Evolutionary conservation across 2,888 invertebrate species (phyloP), one percentile per base, ranked within the genome.

Genomic region (Drosophila borealis): DNA sequence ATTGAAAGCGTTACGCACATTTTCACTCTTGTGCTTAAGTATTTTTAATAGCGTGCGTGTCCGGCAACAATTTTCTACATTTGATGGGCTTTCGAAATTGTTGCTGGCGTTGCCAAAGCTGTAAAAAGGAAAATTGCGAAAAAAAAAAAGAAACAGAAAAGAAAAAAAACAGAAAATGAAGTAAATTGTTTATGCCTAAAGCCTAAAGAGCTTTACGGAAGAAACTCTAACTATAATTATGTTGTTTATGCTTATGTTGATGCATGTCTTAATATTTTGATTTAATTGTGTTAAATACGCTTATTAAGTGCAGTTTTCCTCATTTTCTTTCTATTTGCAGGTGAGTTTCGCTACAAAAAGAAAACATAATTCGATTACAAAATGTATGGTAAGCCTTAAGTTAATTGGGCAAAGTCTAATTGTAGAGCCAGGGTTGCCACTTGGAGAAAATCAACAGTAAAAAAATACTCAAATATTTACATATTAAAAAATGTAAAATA

Each of bases 31-130:
- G 57, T 34, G 41, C 62, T 60, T 46, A 57, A 41, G 44, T 74
- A 70, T 86, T 74, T 77, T 71, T 17, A 17, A 67, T 83, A 39
- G 64, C 46, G 68, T 80, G 87, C 88, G 87, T 82, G 81, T 78
- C 71, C 67, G 69, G 74, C 80, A 54, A 44, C 78, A 80, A 68
- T 87, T 87, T 78, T 73, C 74, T 53, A 63, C 55, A 75, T 70
- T 79, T 79, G 64, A 67, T 74, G 66, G 70, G 44, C 46, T 82
- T 87, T 81, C 64, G 72, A 81, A 87, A 82, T 75, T 67, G 65
- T 66, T 77, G 68, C 45, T 61, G 68, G 70, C 68, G 81, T 78
- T 87, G 81, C 75, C 78, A 80, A 81, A 80, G 72, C 69, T 81
- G 66, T 83, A 75, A 75, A 85, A 70, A 56, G 21, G 45, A 49